Conservation (phyloP, 2,888 invertebrate species). For the Acleris sparsana region DNA sequence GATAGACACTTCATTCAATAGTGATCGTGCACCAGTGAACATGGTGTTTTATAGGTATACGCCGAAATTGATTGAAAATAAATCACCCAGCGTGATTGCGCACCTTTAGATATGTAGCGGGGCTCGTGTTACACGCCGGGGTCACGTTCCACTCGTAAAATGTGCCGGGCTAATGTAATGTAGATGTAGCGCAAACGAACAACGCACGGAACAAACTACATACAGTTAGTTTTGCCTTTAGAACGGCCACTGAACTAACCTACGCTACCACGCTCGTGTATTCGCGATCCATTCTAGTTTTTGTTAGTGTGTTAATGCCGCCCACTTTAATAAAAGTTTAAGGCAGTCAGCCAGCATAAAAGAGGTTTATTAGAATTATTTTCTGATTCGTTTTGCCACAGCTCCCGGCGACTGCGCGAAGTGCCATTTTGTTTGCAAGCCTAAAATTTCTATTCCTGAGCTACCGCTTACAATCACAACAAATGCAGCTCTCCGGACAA, state of each 20-base stretch:
- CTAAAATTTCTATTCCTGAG: not conserved
- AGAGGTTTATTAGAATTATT: not conserved
- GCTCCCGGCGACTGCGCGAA: not conserved
- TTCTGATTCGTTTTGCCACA: not conserved
- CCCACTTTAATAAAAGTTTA: slow-evolving; percentile 38
- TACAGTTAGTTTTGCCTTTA: slow-evolving; percentile 42
- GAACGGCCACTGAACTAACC: slow-evolving; percentile 42
- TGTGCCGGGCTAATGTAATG: slow-evolving; percentile 46
- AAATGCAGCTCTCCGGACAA: slow-evolving; percentile 5
- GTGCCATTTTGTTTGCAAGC: slow-evolving; percentile 4
- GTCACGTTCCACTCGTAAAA: slow-evolving; percentile 53
- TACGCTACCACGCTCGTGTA: not conserved
- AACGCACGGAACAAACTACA: slow-evolving; percentile 42
- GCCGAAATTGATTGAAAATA: slow-evolving; percentile 33
- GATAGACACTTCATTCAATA: no score
- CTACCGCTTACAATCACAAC: not conserved
- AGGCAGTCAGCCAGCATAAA: slow-evolving; percentile 7
- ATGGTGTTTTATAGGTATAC: slow-evolving; percentile 20
- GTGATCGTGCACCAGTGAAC: not conserved
- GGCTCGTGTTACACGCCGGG: slow-evolving; percentile 22
- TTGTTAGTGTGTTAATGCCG: slow-evolving; percentile 30
- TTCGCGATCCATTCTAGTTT: slow-evolving; percentile 1
- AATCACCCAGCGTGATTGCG: slow-evolving; percentile 26
- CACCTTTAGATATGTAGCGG: slow-evolving; percentile 15
- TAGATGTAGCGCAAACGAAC: slow-evolving; percentile 43